Evolutionary conservation across 2,797 vertebrate genomes (phyloP), one percentile per base, ranked within the genome.

Genomic region (Siniperca undulata): DNA sequence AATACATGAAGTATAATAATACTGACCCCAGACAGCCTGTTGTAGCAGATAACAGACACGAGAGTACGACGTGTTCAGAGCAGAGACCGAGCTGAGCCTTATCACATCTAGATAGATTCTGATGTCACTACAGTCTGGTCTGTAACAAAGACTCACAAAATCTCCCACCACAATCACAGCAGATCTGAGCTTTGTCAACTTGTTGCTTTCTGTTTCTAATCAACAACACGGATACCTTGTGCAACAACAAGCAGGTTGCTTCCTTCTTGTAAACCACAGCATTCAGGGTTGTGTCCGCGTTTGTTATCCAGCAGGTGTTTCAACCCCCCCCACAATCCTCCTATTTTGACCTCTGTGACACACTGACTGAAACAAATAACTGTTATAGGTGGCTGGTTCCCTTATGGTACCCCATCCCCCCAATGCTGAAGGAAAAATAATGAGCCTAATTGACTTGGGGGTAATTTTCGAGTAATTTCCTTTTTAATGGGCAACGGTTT

Each of bases 401-500:
- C 71, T 64, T 24, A 38, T 81, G 73, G 66, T 74, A 68, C 52
- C 50, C 75, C 70, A 4, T 27, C 77, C 72, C 80, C 73, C 73
- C 53, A 16, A 14, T n/a, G 14, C 67, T 56, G 65, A 74, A 74
- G 79, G 85, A 89, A 93, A 92, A 90, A 93, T 93, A 92, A 93
- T 90, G 81, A 92, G 82, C 78, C 84, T 93, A 92, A 95, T 91
- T 94, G 89, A 93, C 93, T 90, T 30, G 27, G 82, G 92, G 89
- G 92, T 92, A 85, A 95, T 94, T 95, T 94, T 89, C 83, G 0
- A 81, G 91, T 90, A 90, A 92, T 95, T 96, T 95, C 87, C 92
- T 88, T 94, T 93, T 92, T 91, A 93, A 93, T 91, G 92, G 91
- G 42, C 80, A 76, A 86, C 22, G 83, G 86, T 92, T 93, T 92